phyloP scores from a whole-genome alignment of 2,113 vertebrate species.

The Atrichornis clamosus region DNA sequence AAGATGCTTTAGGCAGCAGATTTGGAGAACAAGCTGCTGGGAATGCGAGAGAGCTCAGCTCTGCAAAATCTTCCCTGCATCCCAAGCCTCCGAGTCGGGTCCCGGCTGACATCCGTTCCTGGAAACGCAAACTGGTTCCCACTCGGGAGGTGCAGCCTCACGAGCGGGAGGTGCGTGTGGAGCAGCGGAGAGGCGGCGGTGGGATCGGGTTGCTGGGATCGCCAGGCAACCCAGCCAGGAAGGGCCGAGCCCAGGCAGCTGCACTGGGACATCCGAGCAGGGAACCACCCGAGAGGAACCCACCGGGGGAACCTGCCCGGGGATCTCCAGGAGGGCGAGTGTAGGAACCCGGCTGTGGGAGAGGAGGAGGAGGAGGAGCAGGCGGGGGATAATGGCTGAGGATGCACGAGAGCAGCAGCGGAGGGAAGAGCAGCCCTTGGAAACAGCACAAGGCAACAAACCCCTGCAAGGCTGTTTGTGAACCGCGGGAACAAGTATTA shows the following conservation, averaged over 20 bases:
- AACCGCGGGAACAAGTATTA: not conserved
- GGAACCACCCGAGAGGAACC: not conserved
- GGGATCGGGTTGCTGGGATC: not conserved
- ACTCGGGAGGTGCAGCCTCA: not conserved
- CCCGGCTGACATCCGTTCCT: not conserved
- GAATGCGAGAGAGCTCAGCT: not conserved
- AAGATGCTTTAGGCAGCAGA: constrained; percentile 17
- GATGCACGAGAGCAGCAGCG: not conserved
- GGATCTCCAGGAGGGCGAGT: not conserved
- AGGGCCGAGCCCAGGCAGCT: not conserved
- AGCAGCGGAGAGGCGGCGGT: not conserved
- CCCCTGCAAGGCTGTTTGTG: not conserved
- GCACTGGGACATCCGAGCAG: not conserved
- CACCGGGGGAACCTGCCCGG: not conserved
- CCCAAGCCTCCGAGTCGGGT: not conserved
- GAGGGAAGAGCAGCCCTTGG: not conserved
- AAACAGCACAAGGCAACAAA: not conserved
- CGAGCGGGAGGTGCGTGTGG: not conserved
- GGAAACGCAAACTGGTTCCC: not conserved
- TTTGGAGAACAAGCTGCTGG: not conserved
- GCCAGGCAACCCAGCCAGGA: constrained; percentile 38
- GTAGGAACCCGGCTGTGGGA: not conserved
- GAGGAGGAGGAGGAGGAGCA: not conserved
- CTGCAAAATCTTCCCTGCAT: not conserved
- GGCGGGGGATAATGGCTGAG: not conserved